Percentiles rank a stretch among this genome's conserved stretches.
Conservation (phyloP, 2,888 invertebrate species). For the Drosophila macrothrix region DNA sequence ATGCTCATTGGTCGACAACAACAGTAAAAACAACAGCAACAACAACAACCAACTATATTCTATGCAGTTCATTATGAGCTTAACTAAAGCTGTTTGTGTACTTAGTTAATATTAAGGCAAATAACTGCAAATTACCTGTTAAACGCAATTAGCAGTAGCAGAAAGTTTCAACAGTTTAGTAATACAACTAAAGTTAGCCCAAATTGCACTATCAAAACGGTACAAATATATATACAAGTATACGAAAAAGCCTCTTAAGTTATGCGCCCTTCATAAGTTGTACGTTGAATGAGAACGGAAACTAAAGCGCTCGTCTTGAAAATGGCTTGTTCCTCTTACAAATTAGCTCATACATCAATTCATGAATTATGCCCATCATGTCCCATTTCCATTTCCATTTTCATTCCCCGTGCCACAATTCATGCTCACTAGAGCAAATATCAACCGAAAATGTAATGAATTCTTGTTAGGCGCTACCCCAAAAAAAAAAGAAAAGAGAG, state of each 20-base stretch:
- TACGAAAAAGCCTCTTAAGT: background rate
- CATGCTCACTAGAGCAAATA: conserved; percentile 47
- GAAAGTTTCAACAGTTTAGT: background rate
- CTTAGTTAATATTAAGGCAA: conserved; percentile 40
- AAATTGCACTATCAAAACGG: background rate
- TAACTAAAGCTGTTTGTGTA: conserved; percentile 39
- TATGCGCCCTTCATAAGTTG: conserved; percentile 4
- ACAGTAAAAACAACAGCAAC: background rate
- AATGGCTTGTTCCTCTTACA: conserved; percentile 38
- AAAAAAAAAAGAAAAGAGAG: conserved; percentile 1
- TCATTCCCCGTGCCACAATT: conserved; percentile 17
- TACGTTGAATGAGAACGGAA: background rate
- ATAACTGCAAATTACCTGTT: conserved; percentile 40
- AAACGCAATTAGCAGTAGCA: conserved; percentile 11
- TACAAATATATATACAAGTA: background rate
- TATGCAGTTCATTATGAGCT: conserved; percentile 43
- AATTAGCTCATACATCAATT: conserved; percentile 42
- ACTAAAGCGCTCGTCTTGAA: conserved; percentile 34
- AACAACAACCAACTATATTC: background rate
- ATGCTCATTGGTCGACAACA: conserved; percentile 47
- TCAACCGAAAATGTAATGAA: conserved; percentile 49
- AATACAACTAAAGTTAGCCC: background rate
- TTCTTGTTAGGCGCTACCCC: conserved; percentile 38
- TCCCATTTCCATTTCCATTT: conserved; percentile 34
- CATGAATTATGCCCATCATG: conserved; percentile 43